These are phyloP conservation scores for Drosophila pandora DNA, from an alignment of 1,140 invertebrate species.

Conservation along the genomic window DNA sequence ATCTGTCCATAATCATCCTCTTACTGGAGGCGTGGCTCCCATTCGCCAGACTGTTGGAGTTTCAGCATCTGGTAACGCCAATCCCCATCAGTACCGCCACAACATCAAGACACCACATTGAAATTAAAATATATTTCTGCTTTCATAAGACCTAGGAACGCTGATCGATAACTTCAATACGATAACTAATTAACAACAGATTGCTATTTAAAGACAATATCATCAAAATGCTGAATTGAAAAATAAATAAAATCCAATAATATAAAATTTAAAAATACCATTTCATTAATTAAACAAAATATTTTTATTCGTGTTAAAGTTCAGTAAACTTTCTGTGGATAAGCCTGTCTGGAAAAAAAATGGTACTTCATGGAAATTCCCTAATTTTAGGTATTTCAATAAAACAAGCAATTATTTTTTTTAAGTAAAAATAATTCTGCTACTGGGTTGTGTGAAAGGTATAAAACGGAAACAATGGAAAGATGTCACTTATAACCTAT, in stretches of 20 bases:
- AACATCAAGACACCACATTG: constrained; percentile 21
- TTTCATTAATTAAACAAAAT: not conserved
- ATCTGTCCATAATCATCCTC: not conserved
- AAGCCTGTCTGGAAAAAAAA: not conserved
- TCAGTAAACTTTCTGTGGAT: not conserved
- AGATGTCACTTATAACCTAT: not conserved
- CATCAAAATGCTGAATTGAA: not conserved
- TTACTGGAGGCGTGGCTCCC: not conserved
- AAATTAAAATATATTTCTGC: not conserved
- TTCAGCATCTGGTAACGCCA: constrained; percentile 3
- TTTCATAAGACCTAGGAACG: not conserved
- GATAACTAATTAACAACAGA: no score
- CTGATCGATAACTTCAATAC: not conserved
- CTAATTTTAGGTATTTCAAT: not conserved
- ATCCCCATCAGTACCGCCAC: constrained; percentile 6
- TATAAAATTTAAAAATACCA: not conserved
- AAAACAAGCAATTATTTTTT: not conserved
- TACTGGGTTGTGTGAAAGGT: not conserved
- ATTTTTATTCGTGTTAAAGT: not conserved
- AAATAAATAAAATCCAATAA: not conserved
- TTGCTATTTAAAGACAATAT: no score
- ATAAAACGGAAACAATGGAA: not conserved
- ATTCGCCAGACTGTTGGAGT: constrained; percentile 16
- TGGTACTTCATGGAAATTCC: not conserved
- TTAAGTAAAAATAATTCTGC: not conserved